A percentile compares a stretch with the other conserved stretches of the same genome.
phyloP scores from a whole-genome alignment of 2,797 vertebrate species.

The Spizella passerina region DNA sequence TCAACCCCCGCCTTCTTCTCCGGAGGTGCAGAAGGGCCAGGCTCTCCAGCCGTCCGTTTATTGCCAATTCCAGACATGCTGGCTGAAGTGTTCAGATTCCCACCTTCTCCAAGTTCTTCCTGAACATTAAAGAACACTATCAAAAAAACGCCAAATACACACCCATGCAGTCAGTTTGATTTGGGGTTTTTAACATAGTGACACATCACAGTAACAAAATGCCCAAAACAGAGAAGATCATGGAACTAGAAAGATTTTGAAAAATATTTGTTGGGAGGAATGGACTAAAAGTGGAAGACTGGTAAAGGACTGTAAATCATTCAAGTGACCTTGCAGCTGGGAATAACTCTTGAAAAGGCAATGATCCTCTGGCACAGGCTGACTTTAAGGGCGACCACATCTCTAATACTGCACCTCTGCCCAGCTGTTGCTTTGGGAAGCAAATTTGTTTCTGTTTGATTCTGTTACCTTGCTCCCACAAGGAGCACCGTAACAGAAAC shows the following conservation, averaged over 20 bases:
- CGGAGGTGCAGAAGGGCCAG: slow-evolving; percentile 70
- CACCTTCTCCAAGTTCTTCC: background rate
- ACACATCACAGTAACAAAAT: background rate
- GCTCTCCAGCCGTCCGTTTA: slow-evolving; percentile 71
- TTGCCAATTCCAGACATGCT: slow-evolving; percentile 77
- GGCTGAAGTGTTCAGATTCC: background rate
- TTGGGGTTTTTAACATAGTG: background rate
- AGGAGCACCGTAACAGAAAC: background rate
- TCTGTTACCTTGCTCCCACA: background rate
- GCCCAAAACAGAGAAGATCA: background rate
- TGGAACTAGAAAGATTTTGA: background rate
- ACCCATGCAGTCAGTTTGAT: fast-evolving
- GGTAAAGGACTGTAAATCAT: background rate
- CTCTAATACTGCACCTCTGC: background rate
- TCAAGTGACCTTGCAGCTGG: background rate
- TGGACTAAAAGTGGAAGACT: background rate
- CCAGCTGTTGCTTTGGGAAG: background rate
- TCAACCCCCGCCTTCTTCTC: slow-evolving; percentile 80
- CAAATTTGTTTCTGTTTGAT: no score
- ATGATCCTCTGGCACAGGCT: background rate
- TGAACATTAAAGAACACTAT: background rate
- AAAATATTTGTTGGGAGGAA: background rate
- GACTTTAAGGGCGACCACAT: background rate
- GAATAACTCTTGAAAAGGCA: background rate
- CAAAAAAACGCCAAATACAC: fast-evolving